Conservation (phyloP, 2,888 invertebrate genomes). For the Limnephilus lunatus region DNA sequence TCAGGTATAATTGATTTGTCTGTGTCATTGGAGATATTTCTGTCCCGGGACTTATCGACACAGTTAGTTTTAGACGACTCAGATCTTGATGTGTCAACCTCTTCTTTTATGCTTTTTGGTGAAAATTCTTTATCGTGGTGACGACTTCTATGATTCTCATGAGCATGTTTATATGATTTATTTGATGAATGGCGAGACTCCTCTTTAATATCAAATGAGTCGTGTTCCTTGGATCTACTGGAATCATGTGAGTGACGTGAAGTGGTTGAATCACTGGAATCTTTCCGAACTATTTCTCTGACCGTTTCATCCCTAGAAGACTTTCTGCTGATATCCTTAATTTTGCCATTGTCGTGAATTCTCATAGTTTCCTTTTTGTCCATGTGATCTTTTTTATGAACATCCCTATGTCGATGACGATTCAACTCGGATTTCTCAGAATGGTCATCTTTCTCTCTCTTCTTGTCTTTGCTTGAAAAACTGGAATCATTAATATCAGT, state of each 20-base stretch:
- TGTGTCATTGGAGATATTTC: conserved; percentile 67
- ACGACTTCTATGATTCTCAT: conserved; percentile 75
- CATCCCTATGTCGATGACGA: conserved; percentile 71
- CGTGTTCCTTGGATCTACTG: conserved; percentile 72
- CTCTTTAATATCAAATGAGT: conserved; percentile 72
- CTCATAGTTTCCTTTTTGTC: conserved; percentile 71
- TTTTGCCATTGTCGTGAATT: conserved; percentile 70
- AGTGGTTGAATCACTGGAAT: conserved; percentile 76
- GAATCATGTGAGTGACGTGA: conserved; percentile 76
- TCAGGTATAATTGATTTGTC: conserved; percentile 68
- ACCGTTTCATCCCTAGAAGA: conserved; percentile 74
- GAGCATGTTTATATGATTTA: conserved; percentile 72
- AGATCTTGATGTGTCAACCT: conserved; percentile 67
- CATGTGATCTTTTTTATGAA: conserved; percentile 73
- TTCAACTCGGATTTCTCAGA: conserved; percentile 60
- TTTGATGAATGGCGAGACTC: conserved; percentile 69
- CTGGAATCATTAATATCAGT: conserved; percentile 67
- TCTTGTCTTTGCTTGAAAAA: conserved; percentile 61
- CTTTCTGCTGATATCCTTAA: conserved; percentile 69
- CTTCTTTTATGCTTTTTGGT: conserved; percentile 68
- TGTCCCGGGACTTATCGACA: conserved; percentile 76
- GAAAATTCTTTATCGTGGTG: conserved; percentile 75
- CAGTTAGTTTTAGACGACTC: conserved; percentile 70
- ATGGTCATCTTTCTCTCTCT: conserved; percentile 66
- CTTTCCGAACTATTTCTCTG: conserved; percentile 74